Evolutionary conservation across 2,888 invertebrate species (phyloP), one percentile per base, ranked within the genome.

Genomic region (Pandemis corylana): DNA sequence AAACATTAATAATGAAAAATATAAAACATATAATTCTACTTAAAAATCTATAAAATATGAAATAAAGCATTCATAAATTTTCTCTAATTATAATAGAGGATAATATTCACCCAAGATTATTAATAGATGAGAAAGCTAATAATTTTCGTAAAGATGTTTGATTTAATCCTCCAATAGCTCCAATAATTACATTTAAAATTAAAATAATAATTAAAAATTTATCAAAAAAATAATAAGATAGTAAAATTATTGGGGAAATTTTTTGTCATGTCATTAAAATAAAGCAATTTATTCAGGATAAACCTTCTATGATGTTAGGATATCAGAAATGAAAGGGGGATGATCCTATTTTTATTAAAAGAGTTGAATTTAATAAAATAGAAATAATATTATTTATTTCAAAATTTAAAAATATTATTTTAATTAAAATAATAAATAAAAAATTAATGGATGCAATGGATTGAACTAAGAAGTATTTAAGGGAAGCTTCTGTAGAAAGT

Each of bases 261-360:
- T 96, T 96, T 95, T 96, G 96, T 92, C 95, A 96, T 0, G 95
- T 95, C 90, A 95, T 90, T 91, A 96, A 85, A 83, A 96, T 89
- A 82, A 95, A 87, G 76, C 89, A 85, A 88, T 95, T 95, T 78
- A 92, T 85, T 95, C 95, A 96, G 44, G 86, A 89, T 91, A 96
- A 80, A 2, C 95, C 95, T 91, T 95, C 95, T 80, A 95, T 92
- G 84, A 96, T 91, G 89, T 94, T 94, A 0, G 95, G 95, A 36
- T 95, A 96, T 94, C 95, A 96, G 82, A 95, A 95, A 87, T 95
- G 95, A 69, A 96, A 95, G 0, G 95, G 95, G 7, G 93, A 88
- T 0, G 95, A 90, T 79, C 95, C 95, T 91, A 94, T 93, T 95
- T 95, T 95, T 89, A 95, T 87, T 85, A 95, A 81, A 82, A 95